Conservation (phyloP, 2,888 invertebrate species). For the Dermolepida albohirtum region DNA sequence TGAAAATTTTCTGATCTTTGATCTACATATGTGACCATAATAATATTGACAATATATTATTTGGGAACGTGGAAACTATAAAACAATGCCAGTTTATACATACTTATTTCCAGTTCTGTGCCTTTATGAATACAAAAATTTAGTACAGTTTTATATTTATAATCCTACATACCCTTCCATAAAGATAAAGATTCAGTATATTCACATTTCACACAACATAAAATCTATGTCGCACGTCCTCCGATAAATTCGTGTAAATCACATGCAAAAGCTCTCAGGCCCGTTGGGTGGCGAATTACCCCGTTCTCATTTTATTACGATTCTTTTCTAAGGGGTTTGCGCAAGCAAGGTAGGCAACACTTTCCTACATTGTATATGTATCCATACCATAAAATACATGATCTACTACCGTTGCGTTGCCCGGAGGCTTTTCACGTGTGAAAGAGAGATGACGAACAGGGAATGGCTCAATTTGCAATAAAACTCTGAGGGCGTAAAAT, state of each 20-base stretch:
- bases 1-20: too few relatives aligned
- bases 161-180: too few relatives aligned
- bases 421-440: constrained; percentile 10
- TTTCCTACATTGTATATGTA: neutral
- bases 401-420: constrained; percentile 12
- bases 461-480: constrained; percentile 32
- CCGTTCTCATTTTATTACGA: too few relatives aligned
- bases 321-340: too few relatives aligned
- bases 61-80: too few relatives aligned
- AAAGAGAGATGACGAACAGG: neutral
- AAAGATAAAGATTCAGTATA: neutral
- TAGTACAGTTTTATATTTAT: too few relatives aligned
- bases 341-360: too few relatives aligned
- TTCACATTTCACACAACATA: constrained; percentile 15
- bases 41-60: too few relatives aligned
- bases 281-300: neutral
- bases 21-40: too few relatives aligned
- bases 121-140: too few relatives aligned
- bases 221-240: constrained; percentile 8
- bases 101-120: too few relatives aligned
- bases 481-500: constrained; percentile 27
- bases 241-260: constrained; percentile 20
- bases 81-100: too few relatives aligned
- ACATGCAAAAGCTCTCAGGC: constrained; percentile 13
- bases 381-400: constrained; percentile 25